Evolutionary conservation across 1,140 invertebrate genomes (phyloP), one percentile per base, ranked within the genome.

Genomic region (Diachasma alloeum): DNA sequence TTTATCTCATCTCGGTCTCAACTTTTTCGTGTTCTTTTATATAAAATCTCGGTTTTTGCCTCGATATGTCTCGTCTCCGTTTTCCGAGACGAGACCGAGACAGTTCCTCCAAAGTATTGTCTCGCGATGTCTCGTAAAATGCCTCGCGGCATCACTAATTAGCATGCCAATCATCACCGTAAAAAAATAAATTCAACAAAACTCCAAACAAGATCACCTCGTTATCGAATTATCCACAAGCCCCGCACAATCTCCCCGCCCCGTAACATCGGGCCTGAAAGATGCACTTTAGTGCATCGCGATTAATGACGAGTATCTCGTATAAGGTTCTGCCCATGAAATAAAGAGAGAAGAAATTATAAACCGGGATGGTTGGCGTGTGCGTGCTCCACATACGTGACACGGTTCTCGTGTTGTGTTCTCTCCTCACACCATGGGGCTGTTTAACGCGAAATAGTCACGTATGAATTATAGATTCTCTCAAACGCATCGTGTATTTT

Each of bases 371-470:
- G n/a, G 82, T 80, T 82, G 76, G 73, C 78, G 81, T 83, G 83
- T 83, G 84, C 83, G 81, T 89, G 88, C 84, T 89, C 88, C 76
- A 89, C 86, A 89, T 90, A 82, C 85, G 87, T 89, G 88, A 89
- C 88, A 89, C 86, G 82, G 84, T 90, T 89, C 87, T 89, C 83
- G 82, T 79, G 39, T 13, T 42, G 77, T 80, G 77, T 80, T 73
- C 39, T 72, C 67, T 59, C 46, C 66, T 17, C 63, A 15, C 31
- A 53, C 66, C 76, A 56, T 74, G 67, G 68, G 68, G 81, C 79
- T 80, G 77, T 77, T 79, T 80, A 69, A 74, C 69, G 76, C 72
- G 37, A 42, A 68, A 74, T 78, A 68, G 37, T 26, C 72, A 31
- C 68, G 24, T 44, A 59, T 53, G 48, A 53, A 53, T 53, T 53